These are phyloP conservation scores for Aleiodes sp. DNA, from an alignment of 1,140 invertebrate genomes.

Conservation along the genomic window DNA sequence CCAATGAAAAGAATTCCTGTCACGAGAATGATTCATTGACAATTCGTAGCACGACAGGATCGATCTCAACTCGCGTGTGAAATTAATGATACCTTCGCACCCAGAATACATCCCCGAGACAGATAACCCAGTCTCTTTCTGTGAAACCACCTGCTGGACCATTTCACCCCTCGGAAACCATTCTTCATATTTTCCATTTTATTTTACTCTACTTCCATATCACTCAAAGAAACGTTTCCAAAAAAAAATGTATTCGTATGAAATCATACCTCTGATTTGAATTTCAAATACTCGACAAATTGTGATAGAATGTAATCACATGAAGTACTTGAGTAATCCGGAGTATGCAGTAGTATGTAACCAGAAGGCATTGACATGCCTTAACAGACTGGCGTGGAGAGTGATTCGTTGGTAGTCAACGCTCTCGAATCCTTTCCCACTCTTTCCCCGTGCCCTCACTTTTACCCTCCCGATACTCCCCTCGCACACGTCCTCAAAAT, in stretches of 20 bases:
- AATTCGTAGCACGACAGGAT: slow-evolving; percentile 38
- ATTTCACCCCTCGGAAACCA: neutral
- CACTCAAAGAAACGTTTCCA: neutral
- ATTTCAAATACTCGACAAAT: neutral
- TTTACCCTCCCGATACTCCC: neutral
- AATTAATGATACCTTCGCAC: slow-evolving; percentile 42
- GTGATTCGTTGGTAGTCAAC: slow-evolving; percentile 25
- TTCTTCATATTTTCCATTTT: neutral
- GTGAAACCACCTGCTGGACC: slow-evolving; percentile 34
- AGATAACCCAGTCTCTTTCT: too few species aligned
- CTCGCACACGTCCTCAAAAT: slow-evolving; percentile 11
- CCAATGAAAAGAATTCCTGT: slow-evolving; percentile 31
- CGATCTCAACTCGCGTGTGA: slow-evolving; percentile 43
- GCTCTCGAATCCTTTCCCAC: slow-evolving; percentile 36
- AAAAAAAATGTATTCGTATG: neutral
- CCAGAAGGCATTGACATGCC: slow-evolving; percentile 25
- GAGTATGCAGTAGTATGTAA: neutral
- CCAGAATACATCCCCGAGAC: slow-evolving; percentile 29
- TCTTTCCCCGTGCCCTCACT: slow-evolving; percentile 24
- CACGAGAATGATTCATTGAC: slow-evolving; percentile 48
- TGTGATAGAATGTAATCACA: neutral
- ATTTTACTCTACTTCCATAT: too few species aligned
- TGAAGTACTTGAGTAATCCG: neutral
- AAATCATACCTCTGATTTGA: neutral
- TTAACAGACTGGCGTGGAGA: slow-evolving; percentile 22